These are phyloP conservation scores for Chloropsis cyanopogon DNA, from an alignment of 2,113 vertebrate species.

Conservation along the genomic window DNA sequence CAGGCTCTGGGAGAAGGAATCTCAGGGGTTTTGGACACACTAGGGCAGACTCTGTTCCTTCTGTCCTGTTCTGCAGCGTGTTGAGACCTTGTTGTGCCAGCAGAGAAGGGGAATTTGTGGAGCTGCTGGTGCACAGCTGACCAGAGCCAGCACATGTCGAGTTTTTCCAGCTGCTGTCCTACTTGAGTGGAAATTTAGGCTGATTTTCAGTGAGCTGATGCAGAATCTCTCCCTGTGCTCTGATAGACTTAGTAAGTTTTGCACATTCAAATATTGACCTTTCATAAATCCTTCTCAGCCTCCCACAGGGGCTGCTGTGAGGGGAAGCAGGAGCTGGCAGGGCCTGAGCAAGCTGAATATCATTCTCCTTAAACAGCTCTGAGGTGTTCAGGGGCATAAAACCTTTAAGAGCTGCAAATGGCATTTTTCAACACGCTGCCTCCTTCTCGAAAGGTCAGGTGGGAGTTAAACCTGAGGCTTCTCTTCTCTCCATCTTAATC, in stretches of 20 bases:
- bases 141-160: neutral
- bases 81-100: rapidly evolving
- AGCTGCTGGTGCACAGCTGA: neutral
- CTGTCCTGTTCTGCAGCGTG: rapidly evolving
- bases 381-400: conserved; percentile 49
- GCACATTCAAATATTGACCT: conserved; percentile 64
- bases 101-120: rapidly evolving
- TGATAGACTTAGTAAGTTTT: conserved; percentile 39
- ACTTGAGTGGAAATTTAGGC: neutral
- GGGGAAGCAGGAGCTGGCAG: conserved; percentile 37
- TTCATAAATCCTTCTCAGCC: conserved; percentile 48
- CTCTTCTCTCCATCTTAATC: conserved; percentile 57
- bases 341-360: conserved; percentile 57
- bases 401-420: conserved; percentile 59
- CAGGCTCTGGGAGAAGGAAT: neutral
- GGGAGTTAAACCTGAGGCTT: conserved; percentile 56
- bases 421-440: conserved; percentile 15
- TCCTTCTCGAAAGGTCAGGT: conserved; percentile 43
- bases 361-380: conserved; percentile 43
- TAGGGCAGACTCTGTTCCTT: neutral
- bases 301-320: conserved; percentile 27
- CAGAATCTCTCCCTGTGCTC: neutral
- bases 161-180: neutral
- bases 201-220: neutral
- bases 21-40: neutral